These are phyloP conservation scores for Aphodius granarius DNA, from an alignment of 2,888 invertebrate genomes.

Conservation along the genomic window DNA sequence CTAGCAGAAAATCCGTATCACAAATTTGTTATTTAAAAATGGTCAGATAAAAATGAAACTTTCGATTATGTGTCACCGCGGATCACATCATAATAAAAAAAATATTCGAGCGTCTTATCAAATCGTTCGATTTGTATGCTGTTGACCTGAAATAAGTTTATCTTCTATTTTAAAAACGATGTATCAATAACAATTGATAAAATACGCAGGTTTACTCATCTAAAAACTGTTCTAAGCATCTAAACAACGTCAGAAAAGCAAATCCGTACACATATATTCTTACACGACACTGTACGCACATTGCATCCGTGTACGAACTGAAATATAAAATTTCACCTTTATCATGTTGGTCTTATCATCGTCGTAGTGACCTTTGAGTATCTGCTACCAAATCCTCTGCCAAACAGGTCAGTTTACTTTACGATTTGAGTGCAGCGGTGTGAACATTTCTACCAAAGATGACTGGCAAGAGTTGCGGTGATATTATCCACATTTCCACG, in stretches of 20 bases:
- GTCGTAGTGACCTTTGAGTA: not conserved
- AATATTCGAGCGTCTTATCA: not conserved
- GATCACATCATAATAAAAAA: not conserved
- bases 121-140: not conserved
- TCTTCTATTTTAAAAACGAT: not conserved
- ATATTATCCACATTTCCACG: not conserved
- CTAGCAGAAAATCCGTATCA: not conserved
- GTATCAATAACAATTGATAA: not conserved
- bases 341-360: not conserved
- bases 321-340: not conserved
- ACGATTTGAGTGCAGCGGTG: not conserved
- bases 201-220: too few relatives aligned
- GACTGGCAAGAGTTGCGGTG: not conserved
- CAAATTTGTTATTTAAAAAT: not conserved
- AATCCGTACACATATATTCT: not conserved
- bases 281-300: not conserved
- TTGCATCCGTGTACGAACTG: not conserved
- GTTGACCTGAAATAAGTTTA: not conserved
- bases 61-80: not conserved
- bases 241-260: not conserved
- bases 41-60: not conserved
- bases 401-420: not conserved
- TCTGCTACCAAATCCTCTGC: not conserved
- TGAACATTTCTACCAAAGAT: too few relatives aligned
- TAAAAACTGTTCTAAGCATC: not conserved